phyloP scores from a whole-genome alignment of 2,113 vertebrate species.

The Isurus oxyrinchus region DNA sequence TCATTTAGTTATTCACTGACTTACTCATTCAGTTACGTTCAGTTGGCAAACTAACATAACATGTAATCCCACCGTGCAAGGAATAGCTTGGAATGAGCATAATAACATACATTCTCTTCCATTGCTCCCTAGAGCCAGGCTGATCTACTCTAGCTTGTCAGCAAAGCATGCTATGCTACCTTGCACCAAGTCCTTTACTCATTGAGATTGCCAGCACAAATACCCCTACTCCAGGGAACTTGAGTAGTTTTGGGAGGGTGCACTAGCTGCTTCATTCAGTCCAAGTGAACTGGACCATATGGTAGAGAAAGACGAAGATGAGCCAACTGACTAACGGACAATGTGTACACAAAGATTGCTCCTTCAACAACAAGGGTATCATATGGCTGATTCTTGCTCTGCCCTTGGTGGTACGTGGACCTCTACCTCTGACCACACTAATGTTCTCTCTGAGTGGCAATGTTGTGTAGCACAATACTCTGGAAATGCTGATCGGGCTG shows the following conservation, averaged over 20 bases:
- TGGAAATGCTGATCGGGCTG: too few relatives aligned
- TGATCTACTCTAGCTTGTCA: background rate
- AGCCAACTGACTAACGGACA: background rate
- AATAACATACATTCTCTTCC: background rate
- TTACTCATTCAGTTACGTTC: background rate
- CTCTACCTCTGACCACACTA: too few relatives aligned
- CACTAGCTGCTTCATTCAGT: background rate
- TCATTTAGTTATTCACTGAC: background rate
- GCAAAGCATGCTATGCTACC: background rate
- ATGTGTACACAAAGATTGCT: background rate
- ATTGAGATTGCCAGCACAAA: background rate
- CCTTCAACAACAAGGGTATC: too few relatives aligned
- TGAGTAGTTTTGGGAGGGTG: background rate
- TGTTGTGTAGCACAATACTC: too few relatives aligned
- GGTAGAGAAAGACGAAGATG: background rate
- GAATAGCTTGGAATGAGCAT: background rate
- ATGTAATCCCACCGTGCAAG: background rate
- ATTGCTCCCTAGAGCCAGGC: background rate
- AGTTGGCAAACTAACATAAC: background rate
- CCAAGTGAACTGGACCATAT: background rate
- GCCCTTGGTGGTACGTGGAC: too few relatives aligned
- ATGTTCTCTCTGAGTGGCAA: too few relatives aligned
- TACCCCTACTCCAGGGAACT: background rate
- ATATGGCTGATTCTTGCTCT: too few relatives aligned
- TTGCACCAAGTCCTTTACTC: background rate